Conservation (phyloP, 2,113 vertebrate genomes). For the Nettapus auritus region DNA sequence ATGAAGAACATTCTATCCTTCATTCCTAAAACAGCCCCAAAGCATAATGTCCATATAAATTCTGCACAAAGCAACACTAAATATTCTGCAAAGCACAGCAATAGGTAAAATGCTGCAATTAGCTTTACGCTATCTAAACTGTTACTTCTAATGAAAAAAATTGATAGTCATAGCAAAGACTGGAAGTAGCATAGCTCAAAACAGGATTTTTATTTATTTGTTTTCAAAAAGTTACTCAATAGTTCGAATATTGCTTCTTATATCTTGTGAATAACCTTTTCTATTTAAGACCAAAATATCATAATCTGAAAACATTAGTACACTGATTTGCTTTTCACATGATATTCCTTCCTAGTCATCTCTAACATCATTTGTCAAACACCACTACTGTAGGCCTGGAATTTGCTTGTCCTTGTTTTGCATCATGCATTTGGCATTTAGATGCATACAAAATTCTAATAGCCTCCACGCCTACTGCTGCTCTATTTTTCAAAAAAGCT, state of each 20-base stretch:
- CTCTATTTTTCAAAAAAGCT: conserved; percentile 41
- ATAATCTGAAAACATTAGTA: background rate
- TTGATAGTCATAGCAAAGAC: background rate
- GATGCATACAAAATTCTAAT: conserved; percentile 27
- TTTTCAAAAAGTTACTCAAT: background rate
- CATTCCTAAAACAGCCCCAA: background rate
- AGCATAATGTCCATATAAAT: background rate
- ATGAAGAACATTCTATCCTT: background rate
- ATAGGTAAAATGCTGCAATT: background rate
- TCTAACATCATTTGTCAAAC: background rate
- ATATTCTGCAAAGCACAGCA: background rate
- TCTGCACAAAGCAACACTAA: background rate
- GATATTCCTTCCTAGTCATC: background rate
- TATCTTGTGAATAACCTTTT: background rate
- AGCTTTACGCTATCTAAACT: background rate
- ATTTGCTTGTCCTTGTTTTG: conserved; percentile 39
- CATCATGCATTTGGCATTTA: conserved; percentile 48
- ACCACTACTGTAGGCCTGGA: background rate
- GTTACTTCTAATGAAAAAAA: background rate
- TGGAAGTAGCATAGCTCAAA: background rate
- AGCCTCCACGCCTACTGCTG: conserved; percentile 31
- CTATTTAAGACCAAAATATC: background rate
- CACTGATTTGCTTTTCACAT: background rate
- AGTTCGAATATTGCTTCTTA: background rate
- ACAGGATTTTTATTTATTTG: background rate